Evolutionary conservation across 2,888 invertebrate species (phyloP), one percentile per base, ranked within the genome.

Genomic region (Eupithecia pulchellata): DNA sequence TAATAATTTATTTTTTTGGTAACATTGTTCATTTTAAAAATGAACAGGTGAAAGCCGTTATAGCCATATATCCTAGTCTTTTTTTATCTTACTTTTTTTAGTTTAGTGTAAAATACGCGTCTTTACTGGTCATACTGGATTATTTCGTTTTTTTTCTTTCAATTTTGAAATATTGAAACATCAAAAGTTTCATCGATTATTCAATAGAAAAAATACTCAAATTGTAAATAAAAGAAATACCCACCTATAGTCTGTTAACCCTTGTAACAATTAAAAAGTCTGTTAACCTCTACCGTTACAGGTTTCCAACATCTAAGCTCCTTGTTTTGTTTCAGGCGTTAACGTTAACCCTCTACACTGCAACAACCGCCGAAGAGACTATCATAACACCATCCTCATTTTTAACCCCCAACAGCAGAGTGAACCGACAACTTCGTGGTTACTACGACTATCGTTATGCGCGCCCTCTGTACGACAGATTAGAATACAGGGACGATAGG

Each of bases 391-490:
- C 91, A 69, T 89, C 94, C n/a, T 79, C 84, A 27, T 81, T 86
- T 3, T 69, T 88, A 55, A 85, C 82, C 4, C 85, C 89, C n/a
- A 52, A 52, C 13, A 52, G 25, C 52, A 71, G 71, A 36, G 75
- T 87, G n/a, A 87, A 82, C 13, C 82, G 93, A 0, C 90, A 89
- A 73, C 87, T 88, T 34, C 86, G 92, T 34, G 92, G 93, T 69
- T 93, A 92, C 78, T 92, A 93, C 67, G 89, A 90, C 77, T 89
- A 88, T 30, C 83, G 90, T 8, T 71, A 91, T n/a, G 58, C 88
- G 0, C 82, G 89, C 58, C 91, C 0, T 88, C 88, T 61, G 25
- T 88, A 88, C 73, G 91, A 89, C n/a, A 82, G 91, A 66, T 69
- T 85, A 52, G 76, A 68, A 11, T 76, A 75, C 73, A 60, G 76